Evolutionary conservation across 2,797 vertebrate genomes (phyloP).

Genomic region (Sebastes vulpes): DNA sequence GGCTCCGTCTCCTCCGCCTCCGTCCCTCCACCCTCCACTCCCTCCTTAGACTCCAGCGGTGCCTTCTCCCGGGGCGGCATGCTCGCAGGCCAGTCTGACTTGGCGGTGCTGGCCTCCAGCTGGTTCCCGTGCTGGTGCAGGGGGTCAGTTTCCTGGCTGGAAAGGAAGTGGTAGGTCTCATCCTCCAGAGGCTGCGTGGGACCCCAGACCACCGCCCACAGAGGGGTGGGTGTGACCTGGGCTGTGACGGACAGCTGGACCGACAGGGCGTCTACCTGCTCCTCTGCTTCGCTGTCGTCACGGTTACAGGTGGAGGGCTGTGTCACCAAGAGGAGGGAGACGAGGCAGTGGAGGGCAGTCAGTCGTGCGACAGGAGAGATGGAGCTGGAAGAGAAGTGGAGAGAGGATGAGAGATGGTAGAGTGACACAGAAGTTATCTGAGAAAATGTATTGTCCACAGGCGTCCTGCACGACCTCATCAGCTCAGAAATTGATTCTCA

Average conservation of each 20-base stretch:
- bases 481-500: conserved; percentile 64
- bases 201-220: conserved; percentile 89
- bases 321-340: conserved; percentile 80
- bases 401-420: conserved; percentile 43
- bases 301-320: conserved; percentile 81
- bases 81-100: conserved; percentile 71
- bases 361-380: conserved; percentile 86
- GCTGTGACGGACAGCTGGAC: conserved; percentile 82
- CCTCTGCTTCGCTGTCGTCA: conserved; percentile 72
- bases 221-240: conserved; percentile 86
- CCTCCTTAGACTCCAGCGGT: conserved; percentile 65
- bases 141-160: conserved; percentile 82
- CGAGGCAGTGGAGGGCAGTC: conserved; percentile 76
- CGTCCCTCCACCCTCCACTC: conserved; percentile 62
- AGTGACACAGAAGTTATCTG: conserved; percentile 57
- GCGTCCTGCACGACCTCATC: conserved; percentile 66
- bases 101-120: conserved; percentile 61
- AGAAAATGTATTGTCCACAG: conserved; percentile 53
- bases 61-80: conserved; percentile 69
- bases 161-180: conserved; percentile 84
- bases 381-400: conserved; percentile 77
- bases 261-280: conserved; percentile 76
- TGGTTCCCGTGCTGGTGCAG: conserved; percentile 53
- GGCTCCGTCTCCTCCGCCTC: conserved; percentile 78
- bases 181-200: conserved; percentile 87